Percentiles rank a stretch among this genome's conserved stretches.
phyloP scores from a whole-genome alignment of 2,797 vertebrate genomes.

The Erethizon dorsatum region DNA sequence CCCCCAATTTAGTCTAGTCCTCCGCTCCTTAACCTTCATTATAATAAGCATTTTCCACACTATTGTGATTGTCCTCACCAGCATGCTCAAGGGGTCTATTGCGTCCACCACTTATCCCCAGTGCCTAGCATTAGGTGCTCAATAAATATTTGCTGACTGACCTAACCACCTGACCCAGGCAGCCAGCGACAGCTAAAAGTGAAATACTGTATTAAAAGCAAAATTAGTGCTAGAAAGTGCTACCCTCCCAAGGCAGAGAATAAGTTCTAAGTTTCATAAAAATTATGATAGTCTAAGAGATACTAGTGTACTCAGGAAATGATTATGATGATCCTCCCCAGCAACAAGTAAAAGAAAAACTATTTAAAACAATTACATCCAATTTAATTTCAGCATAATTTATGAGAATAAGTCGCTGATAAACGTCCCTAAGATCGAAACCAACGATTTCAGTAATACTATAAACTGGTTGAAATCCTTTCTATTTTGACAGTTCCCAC shows the following conservation, averaged over 20 bases:
- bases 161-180: slow-evolving; percentile 59
- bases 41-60: neutral
- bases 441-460: slow-evolving; percentile 40
- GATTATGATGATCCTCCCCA: neutral
- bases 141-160: slow-evolving; percentile 73
- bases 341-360: slow-evolving; percentile 35
- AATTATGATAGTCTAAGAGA: slow-evolving; percentile 22
- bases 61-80: neutral
- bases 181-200: slow-evolving; percentile 54
- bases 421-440: neutral
- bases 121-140: slow-evolving; percentile 44
- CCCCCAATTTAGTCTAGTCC: neutral
- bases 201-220: slow-evolving; percentile 45
- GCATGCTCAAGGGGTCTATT: neutral
- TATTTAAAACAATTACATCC: slow-evolving; percentile 24
- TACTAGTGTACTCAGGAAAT: neutral
- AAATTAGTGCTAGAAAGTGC: slow-evolving; percentile 55
- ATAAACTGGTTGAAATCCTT: slow-evolving; percentile 21
- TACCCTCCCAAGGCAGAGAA: slow-evolving; percentile 58
- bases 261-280: slow-evolving; percentile 50
- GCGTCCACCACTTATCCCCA: neutral
- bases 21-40: neutral
- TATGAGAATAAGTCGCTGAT: slow-evolving; percentile 31
- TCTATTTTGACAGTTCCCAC: slow-evolving; percentile 56
- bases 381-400: slow-evolving; percentile 43